phyloP scores from a whole-genome alignment of 2,113 vertebrate species.

The Catharus bicknelli region DNA sequence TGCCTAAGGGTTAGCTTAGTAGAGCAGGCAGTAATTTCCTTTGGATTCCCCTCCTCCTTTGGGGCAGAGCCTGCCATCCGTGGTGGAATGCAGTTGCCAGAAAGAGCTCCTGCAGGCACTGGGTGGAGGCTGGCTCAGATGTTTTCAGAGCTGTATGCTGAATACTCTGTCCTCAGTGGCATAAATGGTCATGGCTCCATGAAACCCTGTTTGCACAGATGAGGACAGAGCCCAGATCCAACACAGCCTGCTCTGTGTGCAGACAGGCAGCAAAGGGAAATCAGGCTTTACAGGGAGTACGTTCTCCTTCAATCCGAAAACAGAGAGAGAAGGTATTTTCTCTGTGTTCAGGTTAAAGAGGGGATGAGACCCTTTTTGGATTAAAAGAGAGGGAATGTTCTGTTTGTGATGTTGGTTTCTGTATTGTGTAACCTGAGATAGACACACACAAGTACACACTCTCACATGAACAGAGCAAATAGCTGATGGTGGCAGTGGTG shows the following conservation, averaged over 20 bases:
- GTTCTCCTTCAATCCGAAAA: background rate
- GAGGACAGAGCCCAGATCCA: background rate
- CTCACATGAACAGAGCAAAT: background rate
- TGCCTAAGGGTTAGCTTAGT: constrained; percentile 25
- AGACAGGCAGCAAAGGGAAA: background rate
- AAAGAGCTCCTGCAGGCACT: accelerated
- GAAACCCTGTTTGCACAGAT: background rate
- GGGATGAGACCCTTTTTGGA: background rate
- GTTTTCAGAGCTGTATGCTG: background rate
- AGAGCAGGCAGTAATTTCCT: constrained; percentile 42
- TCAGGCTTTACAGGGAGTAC: background rate
- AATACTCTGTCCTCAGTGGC: background rate
- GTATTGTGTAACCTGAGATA: background rate
- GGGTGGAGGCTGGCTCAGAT: background rate
- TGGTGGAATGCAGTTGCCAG: background rate
- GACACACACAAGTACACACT: background rate
- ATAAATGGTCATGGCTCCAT: background rate
- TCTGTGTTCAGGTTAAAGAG: background rate
- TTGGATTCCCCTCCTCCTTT: background rate
- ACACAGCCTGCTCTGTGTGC: background rate
- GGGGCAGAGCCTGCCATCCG: background rate
- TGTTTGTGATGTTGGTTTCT: background rate
- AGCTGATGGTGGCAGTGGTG: background rate
- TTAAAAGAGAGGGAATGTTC: background rate
- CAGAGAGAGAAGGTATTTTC: background rate